Percentiles rank a stretch among this genome's conserved stretches.
Evolutionary conservation across 2,797 vertebrate genomes (phyloP).

Genomic region (Rhynchonycteris naso): DNA sequence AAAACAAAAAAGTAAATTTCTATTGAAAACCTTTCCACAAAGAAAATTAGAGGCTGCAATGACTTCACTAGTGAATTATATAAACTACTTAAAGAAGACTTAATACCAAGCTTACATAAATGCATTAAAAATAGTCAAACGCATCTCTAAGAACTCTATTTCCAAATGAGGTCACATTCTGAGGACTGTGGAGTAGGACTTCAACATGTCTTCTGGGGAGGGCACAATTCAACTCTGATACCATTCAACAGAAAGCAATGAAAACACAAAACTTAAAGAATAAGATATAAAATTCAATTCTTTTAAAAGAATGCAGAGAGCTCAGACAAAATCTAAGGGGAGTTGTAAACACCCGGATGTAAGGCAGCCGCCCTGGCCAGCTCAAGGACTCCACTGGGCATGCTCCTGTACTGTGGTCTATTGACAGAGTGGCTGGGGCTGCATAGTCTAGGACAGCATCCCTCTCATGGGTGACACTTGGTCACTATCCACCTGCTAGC

Average conservation of each 20-base stretch:
- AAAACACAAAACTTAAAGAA: not conserved
- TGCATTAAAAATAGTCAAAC: not conserved
- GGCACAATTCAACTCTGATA: not conserved
- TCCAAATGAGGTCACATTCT: not conserved
- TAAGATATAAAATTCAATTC: not conserved
- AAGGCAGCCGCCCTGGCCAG: not conserved
- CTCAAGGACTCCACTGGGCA: not conserved
- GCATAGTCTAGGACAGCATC: no score
- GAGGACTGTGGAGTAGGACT: not conserved
- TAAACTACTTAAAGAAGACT: not conserved
- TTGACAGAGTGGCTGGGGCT: not conserved
- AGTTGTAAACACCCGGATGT: not conserved
- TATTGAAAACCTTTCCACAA: not conserved
- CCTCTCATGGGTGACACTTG: not conserved
- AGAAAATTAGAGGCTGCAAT: not conserved
- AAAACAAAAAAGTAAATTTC: not conserved
- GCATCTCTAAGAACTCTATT: not conserved
- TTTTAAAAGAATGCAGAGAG: not conserved
- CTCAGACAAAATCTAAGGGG: not conserved
- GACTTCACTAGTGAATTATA: not conserved
- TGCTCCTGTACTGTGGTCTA: rapidly evolving
- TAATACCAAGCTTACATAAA: not conserved
- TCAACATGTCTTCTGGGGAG: not conserved
- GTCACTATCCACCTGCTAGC: not conserved
- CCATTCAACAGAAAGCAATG: not conserved